Base-by-base conservation (phyloP, 2,113 vertebrate genomes). In the Myanophis thanlyinensis region DNA sequence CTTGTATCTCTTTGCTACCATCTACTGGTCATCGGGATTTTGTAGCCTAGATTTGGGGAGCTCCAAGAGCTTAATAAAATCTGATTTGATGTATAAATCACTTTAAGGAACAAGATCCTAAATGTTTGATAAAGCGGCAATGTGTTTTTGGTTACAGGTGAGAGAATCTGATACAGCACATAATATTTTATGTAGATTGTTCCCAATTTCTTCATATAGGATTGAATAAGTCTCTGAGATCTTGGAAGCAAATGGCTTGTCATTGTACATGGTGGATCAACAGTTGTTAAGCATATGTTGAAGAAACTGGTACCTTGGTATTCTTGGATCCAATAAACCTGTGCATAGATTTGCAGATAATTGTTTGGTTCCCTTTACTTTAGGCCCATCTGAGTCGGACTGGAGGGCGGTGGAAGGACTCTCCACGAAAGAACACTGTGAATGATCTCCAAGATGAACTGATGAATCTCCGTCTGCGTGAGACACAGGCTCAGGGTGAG, bases 361-460 rank as follows among this genome's bases (percentile, higher is more conserved):
- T 51, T 5, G 0, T 2, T 18, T 44, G 67, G 9, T 46, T 73
- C n/a, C 9, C 22, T 46, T 30, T 53, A 3, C 59, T 30, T n/a
- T 95, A 99, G 98, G 98, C 98, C 89, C 98, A 98, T 35, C 97
- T 98, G 96, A 98, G 98, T 67, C 98, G 98, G 20, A 95, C 97
- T 89, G 98, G 98, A 4, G 97, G 98, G 73, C 98, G 98, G 96
- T 99, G 99, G 98, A 99, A 99, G 96, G 98, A 99, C 80, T 99
- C 98, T 15, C 98, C 98, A 0, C 98, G 98, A 96, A 99, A 99
- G 96, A 98, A 98, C 89, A 98, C 98, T 1, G 95, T 98, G 95
- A 98, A 98, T 27, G 98, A 99, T 96, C 97, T 99, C 94, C 98
- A 99, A 97, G 98, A 99, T 90, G 98, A 99, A 93, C 97, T 99